Evolutionary conservation across 1,140 invertebrate species (phyloP).

Genomic region (Papilio helenus): DNA sequence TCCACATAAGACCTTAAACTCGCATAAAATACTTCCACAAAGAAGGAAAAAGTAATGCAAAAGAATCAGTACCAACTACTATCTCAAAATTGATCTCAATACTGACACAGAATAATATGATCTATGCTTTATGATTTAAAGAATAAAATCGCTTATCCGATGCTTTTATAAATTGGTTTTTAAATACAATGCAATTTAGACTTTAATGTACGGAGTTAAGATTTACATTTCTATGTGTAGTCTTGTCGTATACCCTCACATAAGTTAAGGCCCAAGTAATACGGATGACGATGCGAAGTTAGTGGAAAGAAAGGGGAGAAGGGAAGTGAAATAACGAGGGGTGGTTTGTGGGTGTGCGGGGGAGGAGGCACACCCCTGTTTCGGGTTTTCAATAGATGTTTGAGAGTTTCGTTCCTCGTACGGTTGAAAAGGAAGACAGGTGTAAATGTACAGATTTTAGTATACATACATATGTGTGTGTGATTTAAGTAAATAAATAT

Average conservation of each 20-base stretch:
- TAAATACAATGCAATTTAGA: constrained; percentile 45
- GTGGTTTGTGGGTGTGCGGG: constrained; percentile 39
- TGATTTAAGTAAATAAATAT: constrained; percentile 34
- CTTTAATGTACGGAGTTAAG: constrained; percentile 37
- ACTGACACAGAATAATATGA: constrained; percentile 45
- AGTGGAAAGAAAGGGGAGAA: constrained; percentile 80
- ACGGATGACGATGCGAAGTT: constrained; percentile 81
- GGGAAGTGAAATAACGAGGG: constrained; percentile 73
- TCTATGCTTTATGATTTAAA: constrained; percentile 3
- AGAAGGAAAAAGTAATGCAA: constrained; percentile 81
- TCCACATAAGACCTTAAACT: constrained; percentile 80
- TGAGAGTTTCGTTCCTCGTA: constrained; percentile 69
- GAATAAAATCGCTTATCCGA: constrained; percentile 51
- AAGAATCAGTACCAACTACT: constrained; percentile 81
- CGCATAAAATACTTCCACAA: constrained; percentile 80
- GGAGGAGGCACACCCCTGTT: constrained; percentile 67
- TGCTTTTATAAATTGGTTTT: constrained; percentile 75
- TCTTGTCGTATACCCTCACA: constrained; percentile 63
- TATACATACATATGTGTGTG: constrained; percentile 32
- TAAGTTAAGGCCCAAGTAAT: constrained; percentile 82
- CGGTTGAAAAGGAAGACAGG: constrained; percentile 75
- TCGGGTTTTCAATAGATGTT: constrained; percentile 82
- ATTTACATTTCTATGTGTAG: constrained; percentile 48
- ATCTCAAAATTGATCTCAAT: constrained; percentile 78
- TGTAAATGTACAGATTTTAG: constrained; percentile 55